Base-by-base conservation (phyloP, 2,797 vertebrate species). In the Sebastes trivittatus region DNA sequence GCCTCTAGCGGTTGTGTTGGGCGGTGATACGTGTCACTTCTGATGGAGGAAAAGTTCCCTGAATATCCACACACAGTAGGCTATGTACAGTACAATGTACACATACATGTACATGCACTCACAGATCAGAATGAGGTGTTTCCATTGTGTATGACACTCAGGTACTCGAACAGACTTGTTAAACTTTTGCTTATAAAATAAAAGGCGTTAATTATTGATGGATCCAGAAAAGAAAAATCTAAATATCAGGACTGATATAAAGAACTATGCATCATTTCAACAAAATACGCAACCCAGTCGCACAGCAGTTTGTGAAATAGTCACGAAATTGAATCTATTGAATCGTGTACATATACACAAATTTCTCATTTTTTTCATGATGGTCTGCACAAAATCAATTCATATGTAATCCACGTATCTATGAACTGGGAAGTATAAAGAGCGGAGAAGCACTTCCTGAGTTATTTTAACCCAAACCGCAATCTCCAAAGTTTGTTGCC, bases 1-100 rank as follows among this genome's bases (percentile, higher is more conserved):
- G 77, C 82, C 49, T 80, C 34, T 64, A 59, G 75, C 56, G 54
- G n/a, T 66, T 73, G 65, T 77, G 77, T 79, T 79, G 75, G 42
- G 61, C 71, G 78, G 74, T 68, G 30, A 62, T 71, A 81, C 46
- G 32, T 64, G 74, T 75, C 72, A 72, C n/a, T 67, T 63, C 54
- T 65, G 52, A 58, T 29, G 22, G 60, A 75, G 34, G 68, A 65
- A 70, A 78, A 58, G 16, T 1, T 25, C 18, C 29, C 49, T 46
- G 11, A 42, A 49, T 67, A 6, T 49, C 27, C 42, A 38, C 70
- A 73, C 27, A 49, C n/a, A 22, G 42, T 46, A 18, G 42, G 42
- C 42, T 18, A 29, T 29, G 1, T 9, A 29, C 25, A 29, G 56
- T 27, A 59, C 7, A 58, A 14, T 58, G 13, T 25, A 58, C 6